A percentile compares a stretch with the other conserved stretches of the same genome.
Conservation (phyloP, 1,140 invertebrate species). For the Paracyclopina nana region DNA sequence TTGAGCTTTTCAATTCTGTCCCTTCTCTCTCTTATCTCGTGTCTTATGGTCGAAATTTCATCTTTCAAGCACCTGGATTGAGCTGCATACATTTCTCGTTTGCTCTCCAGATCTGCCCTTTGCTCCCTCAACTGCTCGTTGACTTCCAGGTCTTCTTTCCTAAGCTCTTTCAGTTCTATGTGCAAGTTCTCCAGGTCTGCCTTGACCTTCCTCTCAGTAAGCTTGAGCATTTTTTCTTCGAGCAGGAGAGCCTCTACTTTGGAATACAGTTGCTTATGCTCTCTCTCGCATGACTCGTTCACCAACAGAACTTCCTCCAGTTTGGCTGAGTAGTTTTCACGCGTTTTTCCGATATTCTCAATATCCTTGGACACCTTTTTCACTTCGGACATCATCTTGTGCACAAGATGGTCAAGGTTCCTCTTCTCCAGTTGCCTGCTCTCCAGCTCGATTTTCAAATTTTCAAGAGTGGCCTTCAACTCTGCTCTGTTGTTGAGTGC, state of each 20-base stretch:
- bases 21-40: neutral
- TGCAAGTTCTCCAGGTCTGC: neutral
- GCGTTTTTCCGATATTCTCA: neutral
- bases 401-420: neutral
- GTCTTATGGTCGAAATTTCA: neutral
- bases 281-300: neutral
- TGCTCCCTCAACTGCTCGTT: neutral
- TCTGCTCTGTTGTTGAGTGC: neutral
- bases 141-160: neutral
- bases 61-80: neutral
- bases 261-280: neutral
- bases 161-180: neutral
- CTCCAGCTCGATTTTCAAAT: neutral
- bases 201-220: neutral
- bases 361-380: neutral
- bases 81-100: neutral
- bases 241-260: neutral
- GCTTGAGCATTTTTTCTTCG: neutral
- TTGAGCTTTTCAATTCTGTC: neutral
- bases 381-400: neutral
- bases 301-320: neutral
- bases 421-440: neutral
- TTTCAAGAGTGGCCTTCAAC: neutral
- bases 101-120: neutral
- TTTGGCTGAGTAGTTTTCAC: neutral